Conservation (phyloP, 2,113 vertebrate species). For the Etia nguti region DNA sequence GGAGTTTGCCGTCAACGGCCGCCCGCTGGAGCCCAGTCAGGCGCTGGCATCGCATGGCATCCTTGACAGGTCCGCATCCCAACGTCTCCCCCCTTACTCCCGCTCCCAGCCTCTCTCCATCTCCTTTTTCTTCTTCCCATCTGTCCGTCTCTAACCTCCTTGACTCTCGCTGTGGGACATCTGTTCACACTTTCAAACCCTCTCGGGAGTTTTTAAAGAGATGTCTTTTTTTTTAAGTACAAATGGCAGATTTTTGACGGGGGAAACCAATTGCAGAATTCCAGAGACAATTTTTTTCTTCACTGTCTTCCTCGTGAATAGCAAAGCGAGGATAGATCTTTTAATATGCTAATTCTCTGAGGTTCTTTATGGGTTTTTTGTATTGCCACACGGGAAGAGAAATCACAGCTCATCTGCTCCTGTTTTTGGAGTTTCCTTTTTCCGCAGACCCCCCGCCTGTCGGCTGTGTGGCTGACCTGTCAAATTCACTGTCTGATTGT, state of each 20-base stretch:
- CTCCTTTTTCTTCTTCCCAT: slow-evolving; percentile 9
- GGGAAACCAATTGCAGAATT: slow-evolving; percentile 31
- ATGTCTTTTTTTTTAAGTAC: slow-evolving; percentile 5
- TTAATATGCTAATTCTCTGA: slow-evolving; percentile 69
- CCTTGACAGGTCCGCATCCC: slow-evolving; percentile 83
- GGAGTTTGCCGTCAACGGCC: slow-evolving; percentile 97
- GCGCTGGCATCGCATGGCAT: slow-evolving; percentile 87
- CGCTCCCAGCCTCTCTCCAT: background rate
- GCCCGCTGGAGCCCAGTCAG: slow-evolving; percentile 93
- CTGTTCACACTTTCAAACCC: slow-evolving; percentile 45
- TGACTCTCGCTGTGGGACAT: slow-evolving; percentile 44
- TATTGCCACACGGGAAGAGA: slow-evolving; percentile 9
- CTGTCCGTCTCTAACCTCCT: slow-evolving; percentile 37
- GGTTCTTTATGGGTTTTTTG: slow-evolving; percentile 35
- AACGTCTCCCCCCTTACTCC: background rate
- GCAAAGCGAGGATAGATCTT: slow-evolving; percentile 45
- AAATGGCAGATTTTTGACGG: slow-evolving; percentile 43
- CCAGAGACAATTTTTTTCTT: slow-evolving; percentile 13
- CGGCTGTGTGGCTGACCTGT: slow-evolving; percentile 19
- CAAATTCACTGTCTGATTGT: slow-evolving; percentile 42
- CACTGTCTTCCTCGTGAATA: slow-evolving; percentile 36
- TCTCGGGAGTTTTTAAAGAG: slow-evolving; percentile 27
- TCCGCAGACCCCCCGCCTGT: background rate
- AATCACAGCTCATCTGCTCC: slow-evolving; percentile 42
- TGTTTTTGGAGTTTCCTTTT: background rate